phyloP scores from a whole-genome alignment of 2,113 vertebrate species.

The Rhynchomys soricoides region DNA sequence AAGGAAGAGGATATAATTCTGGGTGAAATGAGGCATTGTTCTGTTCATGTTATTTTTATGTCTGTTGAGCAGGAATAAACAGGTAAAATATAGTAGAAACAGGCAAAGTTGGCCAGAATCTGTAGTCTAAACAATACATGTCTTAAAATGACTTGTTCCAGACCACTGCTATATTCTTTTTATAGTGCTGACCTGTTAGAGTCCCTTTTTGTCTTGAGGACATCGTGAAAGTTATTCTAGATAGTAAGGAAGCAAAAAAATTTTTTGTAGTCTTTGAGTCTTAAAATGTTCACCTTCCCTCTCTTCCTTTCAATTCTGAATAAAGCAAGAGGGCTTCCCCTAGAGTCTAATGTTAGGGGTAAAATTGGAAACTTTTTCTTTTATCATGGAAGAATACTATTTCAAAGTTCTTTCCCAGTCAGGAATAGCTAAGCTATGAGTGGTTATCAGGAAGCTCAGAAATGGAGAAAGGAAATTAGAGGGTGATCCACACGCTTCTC shows the following conservation, averaged over 20 bases:
- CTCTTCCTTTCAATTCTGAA: accelerated
- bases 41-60: slow-evolving; percentile 65
- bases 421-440: neutral
- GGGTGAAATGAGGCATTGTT: slow-evolving; percentile 64
- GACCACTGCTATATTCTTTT: neutral
- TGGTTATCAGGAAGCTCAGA: neutral
- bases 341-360: neutral
- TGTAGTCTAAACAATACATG: slow-evolving; percentile 37
- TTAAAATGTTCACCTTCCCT: neutral
- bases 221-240: neutral
- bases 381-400: neutral
- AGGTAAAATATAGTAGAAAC: slow-evolving; percentile 46
- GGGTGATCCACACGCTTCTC: neutral
- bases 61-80: slow-evolving; percentile 66
- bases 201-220: neutral
- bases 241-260: neutral
- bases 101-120: slow-evolving; percentile 53
- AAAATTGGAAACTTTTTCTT: neutral
- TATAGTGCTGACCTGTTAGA: neutral
- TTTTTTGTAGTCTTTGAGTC: neutral
- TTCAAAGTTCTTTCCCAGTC: neutral
- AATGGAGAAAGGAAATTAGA: neutral
- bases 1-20: slow-evolving; percentile 58
- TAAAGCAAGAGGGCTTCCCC: neutral
- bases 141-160: slow-evolving; percentile 50